phyloP scores from a whole-genome alignment of 2,113 vertebrate genomes.

The Dicrurus megarhynchus region DNA sequence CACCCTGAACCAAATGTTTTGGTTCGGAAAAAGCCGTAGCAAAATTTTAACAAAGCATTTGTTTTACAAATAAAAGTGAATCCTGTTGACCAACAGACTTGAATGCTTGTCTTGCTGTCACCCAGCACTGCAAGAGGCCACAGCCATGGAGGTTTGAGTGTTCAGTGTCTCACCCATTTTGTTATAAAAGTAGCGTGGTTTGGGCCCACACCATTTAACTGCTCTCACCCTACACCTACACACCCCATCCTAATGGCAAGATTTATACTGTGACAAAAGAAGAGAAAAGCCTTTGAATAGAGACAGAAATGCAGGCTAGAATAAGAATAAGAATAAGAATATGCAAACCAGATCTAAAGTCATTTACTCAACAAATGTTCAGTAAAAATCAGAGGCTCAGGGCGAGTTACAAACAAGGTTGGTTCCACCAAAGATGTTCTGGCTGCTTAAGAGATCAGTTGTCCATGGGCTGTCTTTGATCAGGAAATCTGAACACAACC shows the following conservation, averaged over 20 bases:
- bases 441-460: neutral
- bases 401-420: neutral
- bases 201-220: neutral
- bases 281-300: neutral
- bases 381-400: neutral
- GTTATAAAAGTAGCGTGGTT: neutral
- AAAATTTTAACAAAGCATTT: neutral
- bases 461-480: neutral
- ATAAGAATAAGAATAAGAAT: neutral
- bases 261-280: neutral
- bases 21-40: neutral
- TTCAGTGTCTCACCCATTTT: neutral
- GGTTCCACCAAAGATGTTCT: neutral
- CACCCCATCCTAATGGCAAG: neutral
- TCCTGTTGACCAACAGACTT: neutral
- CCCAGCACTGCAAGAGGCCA: neutral
- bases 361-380: neutral
- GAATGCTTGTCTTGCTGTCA: neutral
- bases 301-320: neutral
- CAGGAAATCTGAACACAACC: neutral
- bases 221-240: neutral
- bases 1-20: neutral
- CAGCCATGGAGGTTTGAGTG: neutral
- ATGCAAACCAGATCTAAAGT: neutral
- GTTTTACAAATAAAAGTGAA: neutral